Percentiles rank a stretch among this genome's conserved stretches.
Evolutionary conservation across 2,888 invertebrate genomes (phyloP).

Genomic region (Philhelius pedissequus): DNA sequence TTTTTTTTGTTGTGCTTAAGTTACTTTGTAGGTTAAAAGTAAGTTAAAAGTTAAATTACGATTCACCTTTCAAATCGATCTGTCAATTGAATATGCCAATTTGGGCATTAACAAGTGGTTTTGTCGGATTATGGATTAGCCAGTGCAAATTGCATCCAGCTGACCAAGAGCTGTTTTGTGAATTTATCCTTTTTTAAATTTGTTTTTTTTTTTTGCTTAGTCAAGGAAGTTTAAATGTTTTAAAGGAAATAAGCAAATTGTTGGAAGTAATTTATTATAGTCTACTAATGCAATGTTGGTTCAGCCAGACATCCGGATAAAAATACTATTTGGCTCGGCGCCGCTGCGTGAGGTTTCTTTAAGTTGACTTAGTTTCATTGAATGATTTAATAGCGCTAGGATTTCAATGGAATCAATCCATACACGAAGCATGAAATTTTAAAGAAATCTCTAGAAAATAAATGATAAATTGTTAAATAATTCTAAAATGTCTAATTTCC

Average conservation of each 20-base stretch:
- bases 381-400: too few species aligned
- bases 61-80: slow-evolving; percentile 10
- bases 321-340: not conserved
- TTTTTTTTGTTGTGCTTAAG: not conserved
- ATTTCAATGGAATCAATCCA: too few species aligned
- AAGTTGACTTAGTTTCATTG: too few species aligned
- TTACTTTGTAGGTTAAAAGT: slow-evolving; percentile 8
- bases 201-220: not conserved
- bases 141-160: not conserved
- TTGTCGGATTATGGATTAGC: slow-evolving; percentile 32
- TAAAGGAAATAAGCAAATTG: not conserved
- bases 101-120: slow-evolving; percentile 48
- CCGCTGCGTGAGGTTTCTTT: too few species aligned
- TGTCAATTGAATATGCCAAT: slow-evolving; percentile 45
- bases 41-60: slow-evolving; percentile 9
- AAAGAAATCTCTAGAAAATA: too few species aligned
- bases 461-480: too few species aligned
- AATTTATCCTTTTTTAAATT: not conserved
- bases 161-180: slow-evolving; percentile 10
- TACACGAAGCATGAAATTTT: too few species aligned
- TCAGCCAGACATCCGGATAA: not conserved
- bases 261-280: not conserved
- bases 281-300: not conserved
- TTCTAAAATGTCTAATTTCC: too few species aligned
- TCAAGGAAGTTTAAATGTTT: not conserved